Base-by-base conservation (phyloP, 1,140 invertebrate species). In the Drosophila quadrilineata region DNA sequence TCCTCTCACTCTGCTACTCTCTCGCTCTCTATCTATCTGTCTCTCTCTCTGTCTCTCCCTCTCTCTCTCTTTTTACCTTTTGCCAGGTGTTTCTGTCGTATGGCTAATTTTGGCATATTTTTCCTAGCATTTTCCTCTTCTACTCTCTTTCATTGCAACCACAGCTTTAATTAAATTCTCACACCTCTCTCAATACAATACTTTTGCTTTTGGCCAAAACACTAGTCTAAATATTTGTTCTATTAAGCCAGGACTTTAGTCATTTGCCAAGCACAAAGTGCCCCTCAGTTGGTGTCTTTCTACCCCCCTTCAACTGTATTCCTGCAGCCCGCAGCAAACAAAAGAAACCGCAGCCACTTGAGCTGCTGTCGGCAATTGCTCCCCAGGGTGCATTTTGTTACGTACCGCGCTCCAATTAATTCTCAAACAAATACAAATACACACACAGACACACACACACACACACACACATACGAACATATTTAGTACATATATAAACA, bases 341-440 rank as follows among this genome's bases (percentile, higher is more conserved):
- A n/a, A n/a, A 24, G 41, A 24, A 43, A 45, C 58, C 49, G 28
- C 62, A 65, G 26, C 50, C 63, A 64, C 74, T 76, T 65, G 29
- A 80, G 74, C 49, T 82, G 63, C 10, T 35, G 29, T 53, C 33
- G 58, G 56, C 62, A 84, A 82, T 84, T 52, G 69, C 58, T 73
- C 77, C 54, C 68, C 64, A 65, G 62, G 73, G 77, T 70, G 69
- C 68, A 72, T 73, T 82, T 76, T 68, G 69, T 54, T 50, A 67
- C 49, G 60, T 56, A 52, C 62, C 24, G 36, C 36, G 54, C 76
- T 69, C 68, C 67, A 80, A 82, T 80, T 80, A 80, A 80, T 71
- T 74, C 63, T 28, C 45, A 31, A 24, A 31, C 58, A 56, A 31
- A 12, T 6, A 33, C 48, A 58, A 14, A 19, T 21, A 26, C 8